Evolutionary conservation across 2,888 invertebrate species (phyloP).

Genomic region (Cremastinae sp.): DNA sequence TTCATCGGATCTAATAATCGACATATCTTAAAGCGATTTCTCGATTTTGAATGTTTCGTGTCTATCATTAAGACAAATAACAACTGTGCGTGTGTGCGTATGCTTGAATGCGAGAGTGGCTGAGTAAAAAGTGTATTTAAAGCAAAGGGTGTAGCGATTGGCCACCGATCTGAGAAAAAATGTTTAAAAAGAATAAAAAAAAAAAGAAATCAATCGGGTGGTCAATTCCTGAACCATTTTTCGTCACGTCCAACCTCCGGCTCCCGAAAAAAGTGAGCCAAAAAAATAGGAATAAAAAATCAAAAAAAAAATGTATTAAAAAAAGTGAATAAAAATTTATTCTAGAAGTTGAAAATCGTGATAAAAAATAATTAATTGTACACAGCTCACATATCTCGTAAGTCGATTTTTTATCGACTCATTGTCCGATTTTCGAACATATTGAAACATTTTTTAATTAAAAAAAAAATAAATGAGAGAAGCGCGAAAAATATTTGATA

Average conservation of each 20-base stretch:
- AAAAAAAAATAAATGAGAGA: constrained; percentile 13
- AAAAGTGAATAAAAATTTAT: too few species aligned
- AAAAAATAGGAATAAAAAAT: too few species aligned
- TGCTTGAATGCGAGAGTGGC: neutral
- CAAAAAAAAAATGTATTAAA: too few species aligned
- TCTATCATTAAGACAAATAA: constrained; percentile 35
- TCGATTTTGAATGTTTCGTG: constrained; percentile 51
- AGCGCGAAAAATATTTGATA: neutral
- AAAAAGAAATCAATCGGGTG: neutral
- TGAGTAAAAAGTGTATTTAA: neutral
- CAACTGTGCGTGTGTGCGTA: neutral
- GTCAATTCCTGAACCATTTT: constrained; percentile 20
- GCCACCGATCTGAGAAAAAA: neutral
- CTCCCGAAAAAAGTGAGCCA: neutral
- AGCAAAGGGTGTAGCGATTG: constrained; percentile 7
- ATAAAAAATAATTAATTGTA: too few species aligned
- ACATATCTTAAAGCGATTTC: constrained; percentile 49
- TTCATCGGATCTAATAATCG: constrained; percentile 24
- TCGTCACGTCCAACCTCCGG: neutral
- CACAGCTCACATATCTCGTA: too few species aligned
- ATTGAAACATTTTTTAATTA: constrained; percentile 11
- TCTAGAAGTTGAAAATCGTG: too few species aligned
- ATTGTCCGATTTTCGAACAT: too few species aligned
- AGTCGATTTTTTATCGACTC: too few species aligned
- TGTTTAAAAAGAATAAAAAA: neutral